A percentile compares a stretch with the other conserved stretches of the same genome.
Evolutionary conservation across 37 sponge, comb jelly and placozoan species (phyloP).

Genomic region (Mnemiopsis leidyi): DNA sequence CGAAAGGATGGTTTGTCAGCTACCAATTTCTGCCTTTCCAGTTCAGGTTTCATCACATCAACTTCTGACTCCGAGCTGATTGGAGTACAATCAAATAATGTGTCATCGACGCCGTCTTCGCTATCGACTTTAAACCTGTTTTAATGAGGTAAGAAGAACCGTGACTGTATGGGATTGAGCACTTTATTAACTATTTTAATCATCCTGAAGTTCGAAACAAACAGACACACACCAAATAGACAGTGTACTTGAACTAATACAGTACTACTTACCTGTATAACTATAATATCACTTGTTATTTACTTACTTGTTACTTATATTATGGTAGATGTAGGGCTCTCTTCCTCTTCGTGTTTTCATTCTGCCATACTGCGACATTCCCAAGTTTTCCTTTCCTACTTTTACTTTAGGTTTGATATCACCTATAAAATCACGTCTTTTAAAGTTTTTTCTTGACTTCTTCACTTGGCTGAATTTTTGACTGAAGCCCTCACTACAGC

Average conservation of each 20-base stretch:
- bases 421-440: too few relatives aligned
- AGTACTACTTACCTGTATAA: too few relatives aligned
- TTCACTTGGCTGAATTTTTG: too few relatives aligned
- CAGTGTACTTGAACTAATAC: too few relatives aligned
- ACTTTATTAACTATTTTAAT: too few relatives aligned
- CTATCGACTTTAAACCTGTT: not conserved
- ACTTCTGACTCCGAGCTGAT: not conserved
- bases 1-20: not conserved
- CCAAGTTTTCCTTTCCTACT: not conserved
- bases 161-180: too few relatives aligned
- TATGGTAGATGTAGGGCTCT: not conserved
- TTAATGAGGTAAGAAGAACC: too few relatives aligned
- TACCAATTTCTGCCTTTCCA: not conserved
- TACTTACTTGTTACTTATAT: not conserved
- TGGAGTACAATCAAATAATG: not conserved
- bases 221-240: too few relatives aligned
- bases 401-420: not conserved
- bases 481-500: not conserved
- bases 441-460: too few relatives aligned
- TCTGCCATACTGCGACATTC: too few relatives aligned
- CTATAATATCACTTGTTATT: too few relatives aligned
- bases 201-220: too few relatives aligned
- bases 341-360: not conserved
- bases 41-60: not conserved
- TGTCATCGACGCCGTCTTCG: not conserved